Conservation (phyloP, 2,888 invertebrate genomes). For the Metopia argyrocephala region DNA sequence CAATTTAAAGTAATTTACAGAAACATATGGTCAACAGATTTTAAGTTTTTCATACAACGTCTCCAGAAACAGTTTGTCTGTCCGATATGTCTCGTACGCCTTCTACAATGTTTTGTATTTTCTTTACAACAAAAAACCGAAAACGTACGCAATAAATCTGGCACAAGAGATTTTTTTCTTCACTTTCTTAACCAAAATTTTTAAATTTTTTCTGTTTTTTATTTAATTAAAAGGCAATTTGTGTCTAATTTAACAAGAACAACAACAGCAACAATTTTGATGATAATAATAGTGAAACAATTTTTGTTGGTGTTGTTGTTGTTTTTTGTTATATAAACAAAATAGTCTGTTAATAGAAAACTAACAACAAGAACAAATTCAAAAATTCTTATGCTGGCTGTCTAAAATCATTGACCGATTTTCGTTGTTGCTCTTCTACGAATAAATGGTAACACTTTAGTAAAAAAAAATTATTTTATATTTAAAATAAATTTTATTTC, state of each 20-base stretch:
- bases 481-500: constrained; percentile 6
- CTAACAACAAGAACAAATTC: not conserved
- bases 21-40: constrained; percentile 64
- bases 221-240: constrained; percentile 64
- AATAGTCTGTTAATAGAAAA: not conserved
- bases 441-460: not conserved
- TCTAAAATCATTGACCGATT: no score
- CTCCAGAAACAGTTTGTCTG: constrained; percentile 23
- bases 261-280: constrained; percentile 31
- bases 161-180: constrained; percentile 16
- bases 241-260: constrained; percentile 59
- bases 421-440: no score
- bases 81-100: constrained; percentile 7
- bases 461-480: constrained; percentile 20
- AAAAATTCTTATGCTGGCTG: no score
- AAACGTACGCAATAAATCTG: constrained; percentile 25
- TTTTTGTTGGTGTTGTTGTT: constrained; percentile 6
- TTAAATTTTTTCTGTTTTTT: constrained; percentile 10
- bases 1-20: constrained; percentile 56
- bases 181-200: not conserved
- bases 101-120: constrained; percentile 2
- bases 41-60: constrained; percentile 39
- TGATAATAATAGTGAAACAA: not conserved
- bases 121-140: no score
- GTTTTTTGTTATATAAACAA: constrained; percentile 56